Evolutionary conservation across 2,888 invertebrate species (phyloP), one percentile per base, ranked within the genome.

Genomic region (Nipponacmea schrenckii): DNA sequence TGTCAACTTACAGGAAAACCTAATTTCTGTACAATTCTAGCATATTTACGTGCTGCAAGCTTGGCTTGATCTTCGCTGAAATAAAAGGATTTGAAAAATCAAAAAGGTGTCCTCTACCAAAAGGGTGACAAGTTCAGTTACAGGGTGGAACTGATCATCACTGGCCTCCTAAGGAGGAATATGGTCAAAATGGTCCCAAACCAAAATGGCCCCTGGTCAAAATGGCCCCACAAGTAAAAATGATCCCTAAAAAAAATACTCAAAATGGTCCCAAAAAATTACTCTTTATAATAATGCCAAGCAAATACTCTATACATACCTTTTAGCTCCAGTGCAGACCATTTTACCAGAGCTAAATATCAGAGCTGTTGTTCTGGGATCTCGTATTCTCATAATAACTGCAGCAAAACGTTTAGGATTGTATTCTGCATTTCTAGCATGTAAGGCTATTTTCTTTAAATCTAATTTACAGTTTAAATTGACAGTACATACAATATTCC

Each of bases 321-420:
- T 94, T 89, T 94, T 95, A 0, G 95, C 94, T 50, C 95, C 95
- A 0, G 95, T 95, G 86, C 94, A 95, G 7, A 95, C 95, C 94
- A 95, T 95, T 90, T 95, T 95, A 1, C 95, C 94, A 14, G 94
- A 94, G 78, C 93, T 94, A 84, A 95, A 95, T 74, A 95, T 95
- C 7, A 95, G 90, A 20, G 94, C 94, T 0, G 94, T 95, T 0
- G 94, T 98, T 69, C 92, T 84, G 0, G 92, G 92, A 67, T 95
- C 98, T 86, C 98, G 92, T 80, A 94, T 93, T 83, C 93, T 90
- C 98, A 99, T 99, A 71, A 99, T 98, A 4, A 99, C 98, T 56
- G 98, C 98, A 68, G 98, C 97, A 91, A 99, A 99, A 85, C 98
- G 94, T 90, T 98, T 98, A 12, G 98, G 98, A 89, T 99, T 99